These are phyloP conservation scores for Muscidifurax raptorellus DNA, from an alignment of 1,140 invertebrate species.

Conservation along the genomic window DNA sequence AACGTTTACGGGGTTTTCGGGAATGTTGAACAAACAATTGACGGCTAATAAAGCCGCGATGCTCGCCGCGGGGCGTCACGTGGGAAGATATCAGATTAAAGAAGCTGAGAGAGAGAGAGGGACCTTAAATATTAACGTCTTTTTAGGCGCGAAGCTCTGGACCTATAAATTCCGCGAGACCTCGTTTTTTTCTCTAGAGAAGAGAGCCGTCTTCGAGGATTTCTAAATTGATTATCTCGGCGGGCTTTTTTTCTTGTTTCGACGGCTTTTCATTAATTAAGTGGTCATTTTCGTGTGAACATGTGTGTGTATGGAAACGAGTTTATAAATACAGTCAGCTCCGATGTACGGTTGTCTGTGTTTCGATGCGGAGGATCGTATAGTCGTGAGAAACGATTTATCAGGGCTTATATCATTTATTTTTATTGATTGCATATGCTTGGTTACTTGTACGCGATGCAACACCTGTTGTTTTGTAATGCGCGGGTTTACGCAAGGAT, in stretches of 20 bases:
- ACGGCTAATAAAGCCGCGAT: slow-evolving; percentile 73
- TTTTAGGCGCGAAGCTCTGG: slow-evolving; percentile 13
- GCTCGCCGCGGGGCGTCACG: slow-evolving; percentile 69
- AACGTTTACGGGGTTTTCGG: slow-evolving; percentile 74
- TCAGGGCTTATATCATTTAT: background rate
- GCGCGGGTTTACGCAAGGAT: too few relatives aligned
- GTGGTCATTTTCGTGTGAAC: slow-evolving; percentile 18
- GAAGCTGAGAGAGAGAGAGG: slow-evolving; percentile 31
- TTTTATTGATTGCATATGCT: too few relatives aligned
- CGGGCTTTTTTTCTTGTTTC: background rate
- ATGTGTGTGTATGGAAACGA: background rate
- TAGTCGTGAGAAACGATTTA: slow-evolving; percentile 29
- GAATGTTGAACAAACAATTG: slow-evolving; percentile 76
- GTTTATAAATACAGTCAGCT: slow-evolving; percentile 24
- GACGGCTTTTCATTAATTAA: slow-evolving; percentile 34
- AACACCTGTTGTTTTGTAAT: too few relatives aligned
- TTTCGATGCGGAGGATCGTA: background rate
- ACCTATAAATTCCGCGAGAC: slow-evolving; percentile 25
- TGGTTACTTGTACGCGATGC: too few relatives aligned
- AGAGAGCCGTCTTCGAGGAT: background rate
- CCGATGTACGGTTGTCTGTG: too few relatives aligned
- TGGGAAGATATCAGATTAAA: slow-evolving; percentile 72
- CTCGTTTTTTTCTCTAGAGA: slow-evolving; percentile 4
- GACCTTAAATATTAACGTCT: slow-evolving; percentile 12
- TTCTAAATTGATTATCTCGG: slow-evolving; percentile 16